Evolutionary conservation across 2,888 invertebrate species (phyloP).

Genomic region (Chrysolina oricalcia): DNA sequence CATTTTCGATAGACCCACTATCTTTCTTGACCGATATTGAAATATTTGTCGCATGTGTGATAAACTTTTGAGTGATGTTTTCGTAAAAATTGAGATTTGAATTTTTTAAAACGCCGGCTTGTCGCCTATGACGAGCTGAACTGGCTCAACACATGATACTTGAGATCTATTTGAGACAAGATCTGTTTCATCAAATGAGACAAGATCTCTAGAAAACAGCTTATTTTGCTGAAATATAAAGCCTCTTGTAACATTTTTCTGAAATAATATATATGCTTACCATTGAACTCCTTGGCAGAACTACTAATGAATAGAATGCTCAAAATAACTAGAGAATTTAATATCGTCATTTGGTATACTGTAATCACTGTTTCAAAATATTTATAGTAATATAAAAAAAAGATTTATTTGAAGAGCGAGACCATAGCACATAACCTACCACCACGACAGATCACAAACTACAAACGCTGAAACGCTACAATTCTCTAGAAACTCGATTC

Average conservation of each 20-base stretch:
- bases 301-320: conserved; percentile 36
- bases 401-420: conserved; percentile 35
- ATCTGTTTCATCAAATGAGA: neutral
- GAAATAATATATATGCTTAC: conserved; percentile 43
- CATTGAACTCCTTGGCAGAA: conserved; percentile 42
- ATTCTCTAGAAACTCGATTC: neutral
- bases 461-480: neutral
- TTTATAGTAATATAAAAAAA: conserved; percentile 33
- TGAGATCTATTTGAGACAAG: neutral
- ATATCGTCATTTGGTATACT: conserved; percentile 34
- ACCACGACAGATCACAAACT: neutral
- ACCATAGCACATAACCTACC: conserved; percentile 37
- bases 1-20: conserved; percentile 24
- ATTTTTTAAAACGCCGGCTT: neutral
- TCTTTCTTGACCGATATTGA: conserved; percentile 19
- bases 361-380: conserved; percentile 29
- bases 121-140: neutral
- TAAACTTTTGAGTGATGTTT: conserved; percentile 13
- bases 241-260: conserved; percentile 26
- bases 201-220: conserved; percentile 19
- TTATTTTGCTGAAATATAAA: conserved; percentile 25
- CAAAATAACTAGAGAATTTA: conserved; percentile 30
- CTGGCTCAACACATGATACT: neutral
- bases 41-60: neutral
- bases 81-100: neutral